phyloP scores from a whole-genome alignment of 2,113 vertebrate species.

The Ahaetulla prasina region DNA sequence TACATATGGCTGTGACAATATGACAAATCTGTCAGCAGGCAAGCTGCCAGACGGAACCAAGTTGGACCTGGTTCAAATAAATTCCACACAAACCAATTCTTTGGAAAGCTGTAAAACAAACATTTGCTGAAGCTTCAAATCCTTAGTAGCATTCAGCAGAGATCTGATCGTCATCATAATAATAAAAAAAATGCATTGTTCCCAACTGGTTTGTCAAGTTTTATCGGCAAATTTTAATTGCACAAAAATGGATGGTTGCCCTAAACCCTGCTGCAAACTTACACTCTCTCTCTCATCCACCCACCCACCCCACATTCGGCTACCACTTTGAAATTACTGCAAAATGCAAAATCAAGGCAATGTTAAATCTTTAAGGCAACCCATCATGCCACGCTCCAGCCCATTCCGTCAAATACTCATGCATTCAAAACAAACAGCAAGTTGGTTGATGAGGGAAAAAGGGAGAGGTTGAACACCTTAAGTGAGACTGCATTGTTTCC shows the following conservation, averaged over 20 bases:
- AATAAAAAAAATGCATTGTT: constrained; percentile 9
- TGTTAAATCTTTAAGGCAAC: not conserved
- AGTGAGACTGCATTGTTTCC: not conserved
- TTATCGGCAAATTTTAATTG: not conserved
- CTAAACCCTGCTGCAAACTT: not conserved
- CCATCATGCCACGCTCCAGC: not conserved
- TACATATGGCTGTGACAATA: no score
- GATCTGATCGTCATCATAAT: not conserved
- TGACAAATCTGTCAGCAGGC: not conserved
- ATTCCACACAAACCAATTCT: not conserved
- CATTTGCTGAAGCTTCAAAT: constrained; percentile 19
- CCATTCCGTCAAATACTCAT: not conserved
- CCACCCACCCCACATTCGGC: not conserved
- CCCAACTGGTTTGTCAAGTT: constrained; percentile 56
- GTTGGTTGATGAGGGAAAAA: not conserved
- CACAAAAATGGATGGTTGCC: not conserved
- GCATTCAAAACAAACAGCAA: not conserved
- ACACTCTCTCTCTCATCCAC: no score
- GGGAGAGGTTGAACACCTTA: not conserved
- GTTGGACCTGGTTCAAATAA: not conserved
- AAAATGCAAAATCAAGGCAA: not conserved
- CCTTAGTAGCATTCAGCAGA: constrained; percentile 37
- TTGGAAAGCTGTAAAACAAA: constrained; percentile 36
- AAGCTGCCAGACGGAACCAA: not conserved
- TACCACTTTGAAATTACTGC: not conserved